A percentile compares a stretch with the other conserved stretches of the same genome.
phyloP scores from a whole-genome alignment of 2,113 vertebrate species.

The Diadophis punctatus region DNA sequence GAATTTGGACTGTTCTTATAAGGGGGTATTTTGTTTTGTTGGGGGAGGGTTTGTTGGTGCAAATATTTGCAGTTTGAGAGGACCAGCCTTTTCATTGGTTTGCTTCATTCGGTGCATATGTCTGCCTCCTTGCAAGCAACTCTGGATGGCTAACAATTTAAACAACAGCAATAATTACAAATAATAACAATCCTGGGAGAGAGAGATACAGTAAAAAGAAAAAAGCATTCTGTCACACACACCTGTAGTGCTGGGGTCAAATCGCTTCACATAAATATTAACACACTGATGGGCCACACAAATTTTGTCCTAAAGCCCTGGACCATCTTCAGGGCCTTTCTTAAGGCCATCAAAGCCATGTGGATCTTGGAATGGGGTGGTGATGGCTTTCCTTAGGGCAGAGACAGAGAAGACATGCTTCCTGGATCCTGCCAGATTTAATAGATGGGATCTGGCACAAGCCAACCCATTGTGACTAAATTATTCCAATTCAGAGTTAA shows the following conservation, averaged over 20 bases:
- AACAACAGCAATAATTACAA: neutral
- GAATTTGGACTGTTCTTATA: neutral
- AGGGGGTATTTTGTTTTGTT: neutral
- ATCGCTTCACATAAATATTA: neutral
- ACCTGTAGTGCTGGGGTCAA: neutral
- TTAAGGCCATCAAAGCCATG: neutral
- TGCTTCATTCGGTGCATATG: neutral
- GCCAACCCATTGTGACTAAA: neutral
- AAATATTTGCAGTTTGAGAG: neutral
- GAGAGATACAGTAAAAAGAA: neutral
- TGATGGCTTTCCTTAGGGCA: neutral
- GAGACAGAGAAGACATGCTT: neutral
- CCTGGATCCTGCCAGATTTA: neutral
- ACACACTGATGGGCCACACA: neutral
- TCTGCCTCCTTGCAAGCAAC: neutral
- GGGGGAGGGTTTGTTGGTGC: neutral
- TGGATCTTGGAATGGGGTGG: neutral
- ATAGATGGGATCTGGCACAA: neutral
- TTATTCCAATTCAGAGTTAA: conserved; percentile 6
- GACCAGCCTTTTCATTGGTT: neutral
- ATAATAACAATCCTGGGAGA: neutral
- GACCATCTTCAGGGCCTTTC: neutral
- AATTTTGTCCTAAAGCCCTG: neutral
- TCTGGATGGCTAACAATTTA: neutral
- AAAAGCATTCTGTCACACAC: neutral